phyloP scores from a whole-genome alignment of 2,888 invertebrate genomes.

The Lithophane socia region DNA sequence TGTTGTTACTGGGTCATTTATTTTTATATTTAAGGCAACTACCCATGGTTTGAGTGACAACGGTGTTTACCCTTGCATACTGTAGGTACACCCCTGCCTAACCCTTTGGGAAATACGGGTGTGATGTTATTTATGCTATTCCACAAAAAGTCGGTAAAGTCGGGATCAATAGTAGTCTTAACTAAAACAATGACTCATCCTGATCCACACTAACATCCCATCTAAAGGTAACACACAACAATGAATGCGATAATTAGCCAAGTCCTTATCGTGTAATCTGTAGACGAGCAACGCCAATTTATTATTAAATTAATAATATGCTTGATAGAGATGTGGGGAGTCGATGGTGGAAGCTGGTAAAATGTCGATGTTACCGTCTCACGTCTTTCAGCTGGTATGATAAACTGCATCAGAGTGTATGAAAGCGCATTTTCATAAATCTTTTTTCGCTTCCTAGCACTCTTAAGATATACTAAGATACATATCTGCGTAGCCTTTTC shows the following conservation, averaged over 20 bases:
- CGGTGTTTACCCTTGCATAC: too few species aligned
- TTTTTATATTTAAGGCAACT: too few species aligned
- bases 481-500: too few species aligned
- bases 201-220: constrained; percentile 17
- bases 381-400: background rate
- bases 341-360: background rate
- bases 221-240: constrained; percentile 48
- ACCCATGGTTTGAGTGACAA: too few species aligned
- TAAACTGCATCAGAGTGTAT: background rate
- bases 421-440: background rate
- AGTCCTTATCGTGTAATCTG: constrained; percentile 73
- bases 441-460: background rate
- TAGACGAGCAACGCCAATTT: constrained; percentile 70
- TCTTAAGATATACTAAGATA: background rate
- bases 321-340: constrained; percentile 29
- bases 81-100: too few species aligned
- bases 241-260: constrained; percentile 76
- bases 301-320: constrained; percentile 76
- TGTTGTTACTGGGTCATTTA: too few species aligned
- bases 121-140: too few species aligned
- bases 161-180: background rate
- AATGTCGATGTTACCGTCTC: constrained; percentile 8
- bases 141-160: background rate
- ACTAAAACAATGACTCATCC: constrained; percentile 42
- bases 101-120: too few species aligned